Evolutionary conservation across 2,797 vertebrate species (phyloP).

Genomic region (Acrossocheilus wenchowensis): DNA sequence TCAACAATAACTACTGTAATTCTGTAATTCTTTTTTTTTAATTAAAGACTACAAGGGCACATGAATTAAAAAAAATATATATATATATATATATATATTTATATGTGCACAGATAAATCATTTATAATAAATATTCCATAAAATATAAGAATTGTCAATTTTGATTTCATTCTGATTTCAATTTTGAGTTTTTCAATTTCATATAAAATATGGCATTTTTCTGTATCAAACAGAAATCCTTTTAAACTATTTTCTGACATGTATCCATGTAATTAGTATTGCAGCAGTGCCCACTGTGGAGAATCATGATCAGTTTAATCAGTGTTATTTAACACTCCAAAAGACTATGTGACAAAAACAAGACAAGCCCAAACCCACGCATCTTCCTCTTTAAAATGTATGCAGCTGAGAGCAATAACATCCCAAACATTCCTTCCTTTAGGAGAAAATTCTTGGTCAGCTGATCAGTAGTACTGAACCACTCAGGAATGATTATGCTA

Average conservation of each 20-base stretch:
- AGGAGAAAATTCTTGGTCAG: slow-evolving; percentile 3
- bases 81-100: no score
- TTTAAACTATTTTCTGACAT: not conserved
- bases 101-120: not conserved
- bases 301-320: not conserved
- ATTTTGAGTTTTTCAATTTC: not conserved
- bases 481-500: slow-evolving; percentile 15
- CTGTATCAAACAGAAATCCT: not conserved
- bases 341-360: not conserved
- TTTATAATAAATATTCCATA: not conserved
- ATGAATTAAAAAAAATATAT: not conserved
- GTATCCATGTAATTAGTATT: not conserved
- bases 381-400: not conserved
- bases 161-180: not conserved
- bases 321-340: slow-evolving; percentile 16
- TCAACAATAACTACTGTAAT: not conserved
- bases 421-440: not conserved
- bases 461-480: slow-evolving; percentile 1
- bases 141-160: not conserved
- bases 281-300: not conserved
- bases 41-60: not conserved
- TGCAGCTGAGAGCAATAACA: not conserved
- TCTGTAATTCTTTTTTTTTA: no score
- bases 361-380: not conserved
- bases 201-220: not conserved